Evolutionary conservation across 1,140 invertebrate genomes (phyloP), one percentile per base, ranked within the genome.

Genomic region (Diabrotica undecimpunctata): DNA sequence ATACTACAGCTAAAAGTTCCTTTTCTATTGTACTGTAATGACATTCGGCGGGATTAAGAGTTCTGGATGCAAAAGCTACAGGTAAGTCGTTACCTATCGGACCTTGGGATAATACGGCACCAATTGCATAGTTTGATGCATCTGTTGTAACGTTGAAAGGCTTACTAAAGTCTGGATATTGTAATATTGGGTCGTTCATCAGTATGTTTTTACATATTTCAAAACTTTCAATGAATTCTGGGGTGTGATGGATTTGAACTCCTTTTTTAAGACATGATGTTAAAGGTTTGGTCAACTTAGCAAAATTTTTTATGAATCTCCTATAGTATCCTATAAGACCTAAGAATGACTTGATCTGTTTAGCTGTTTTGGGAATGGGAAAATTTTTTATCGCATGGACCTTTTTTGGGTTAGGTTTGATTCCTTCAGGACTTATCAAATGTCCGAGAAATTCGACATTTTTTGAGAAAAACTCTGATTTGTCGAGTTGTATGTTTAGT

Each of bases 391-490:
- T 66, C 2, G 70, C 70, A 50, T 67, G 46, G n/a, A 69, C 41
- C 64, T 69, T 72, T 13, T 70, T 64, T 8, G 66, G 66, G 46
- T 72, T 70, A 14, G 65, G 66, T 62, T 69, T 61, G 0, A 72
- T 65, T 53, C 67, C 65, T 54, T 63, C 25, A 0, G 59, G 57
- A 0, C 72, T 72, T 2, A 79, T 14, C 7, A 78, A 66, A 57
- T 75, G 72, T 9, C 77, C 78, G 52, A 80, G 71, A 67, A 68
- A 80, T 41, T 53, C 81, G 80, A 72, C 69, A 70, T 77, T 68
- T 58, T 69, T 70, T 51, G 61, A 13, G 9, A 72, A 63, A 63
- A 79, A 77, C 59, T 73, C 69, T 9, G 63, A 70, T 71, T 78
- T 76, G 52, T 73, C 66, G 6, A 70, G 35, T 60, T 70, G 62